Evolutionary conservation across 2,888 invertebrate species (phyloP), one percentile per base, ranked within the genome.

Genomic region (Diplolepis rosae): DNA sequence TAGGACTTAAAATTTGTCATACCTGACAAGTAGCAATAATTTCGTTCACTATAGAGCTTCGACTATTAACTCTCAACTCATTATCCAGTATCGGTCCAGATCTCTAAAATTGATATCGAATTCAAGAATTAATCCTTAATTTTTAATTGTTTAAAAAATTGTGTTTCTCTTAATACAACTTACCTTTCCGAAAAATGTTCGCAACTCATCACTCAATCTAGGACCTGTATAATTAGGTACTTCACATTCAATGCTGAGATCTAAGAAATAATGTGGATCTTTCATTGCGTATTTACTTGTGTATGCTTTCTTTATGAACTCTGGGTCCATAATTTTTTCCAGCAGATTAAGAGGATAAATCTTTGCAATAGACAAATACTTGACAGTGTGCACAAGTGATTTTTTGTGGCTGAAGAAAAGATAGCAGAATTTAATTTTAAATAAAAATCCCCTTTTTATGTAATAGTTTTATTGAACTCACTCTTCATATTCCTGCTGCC

Each of bases 261-360:
- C 92, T 70, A 96, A 83, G 52, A 90, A 89, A 66, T 94, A 90
- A 68, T 94, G 87, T 86, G 94, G 93, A 75, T 92, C 90, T 0
- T 92, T 92, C 32, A 89, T 79, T 1, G 77, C 74, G 35, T 84
- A 83, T 50, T 90, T 87, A 75, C 90, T 90, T 73, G 92, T 92
- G 85, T 92, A 93, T 5, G 90, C 88, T 13, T 89, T 89, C 13
- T 85, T 83, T 65, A 94, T 86, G 84, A 92, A 94, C 15, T 91
- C 90, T 15, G 88, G 85, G 81, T 91, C 89, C 66, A 95, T 88
- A 2, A 91, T 90, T 76, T 73, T 90, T 88, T 75, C 94, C 91
- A 73, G 94, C 87, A 83, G 93, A 92, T 71, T 71, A 22, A 77
- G 32, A 3, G 80, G 79, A 69, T 77, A 85, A 66, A 78, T 79